A percentile compares a stretch with the other conserved stretches of the same genome.
Conservation (phyloP, 2,888 invertebrate species). For the Drosophila mimica region DNA sequence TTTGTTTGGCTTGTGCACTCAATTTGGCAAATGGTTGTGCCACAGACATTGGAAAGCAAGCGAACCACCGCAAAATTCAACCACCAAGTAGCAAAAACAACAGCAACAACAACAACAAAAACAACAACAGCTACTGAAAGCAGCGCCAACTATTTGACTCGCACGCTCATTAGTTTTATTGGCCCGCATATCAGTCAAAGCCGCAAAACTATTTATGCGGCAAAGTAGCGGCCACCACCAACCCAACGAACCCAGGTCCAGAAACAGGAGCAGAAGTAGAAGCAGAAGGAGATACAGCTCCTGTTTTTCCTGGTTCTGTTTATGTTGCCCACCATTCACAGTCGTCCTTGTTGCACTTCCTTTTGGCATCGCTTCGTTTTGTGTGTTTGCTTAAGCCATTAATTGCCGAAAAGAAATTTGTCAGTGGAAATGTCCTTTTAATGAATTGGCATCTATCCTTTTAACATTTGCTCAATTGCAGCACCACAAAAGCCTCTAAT, state of each 20-base stretch:
- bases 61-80: constrained; percentile 21
- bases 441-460: constrained; percentile 55
- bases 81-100: constrained; percentile 25
- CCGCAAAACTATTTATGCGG: constrained; percentile 80
- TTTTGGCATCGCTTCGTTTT: constrained; percentile 31
- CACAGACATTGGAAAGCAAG: constrained; percentile 14
- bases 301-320: constrained; percentile 1
- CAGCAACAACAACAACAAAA: constrained; percentile 29
- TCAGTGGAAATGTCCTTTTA: constrained; percentile 51
- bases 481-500: constrained; percentile 34
- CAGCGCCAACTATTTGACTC: constrained; percentile 73
- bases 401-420: constrained; percentile 64
- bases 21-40: constrained; percentile 78
- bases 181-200: constrained; percentile 82
- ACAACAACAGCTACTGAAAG: constrained; percentile 19
- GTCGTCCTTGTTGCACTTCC: constrained; percentile 23
- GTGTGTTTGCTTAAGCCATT: constrained; percentile 51
- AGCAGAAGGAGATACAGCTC: constrained; percentile 10
- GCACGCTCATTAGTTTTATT: constrained; percentile 84
- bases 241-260: constrained; percentile 4
- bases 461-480: constrained; percentile 48
- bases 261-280: background rate
- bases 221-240: constrained; percentile 31
- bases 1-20: constrained; percentile 62
- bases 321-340: constrained; percentile 29